phyloP scores from a whole-genome alignment of 2,113 vertebrate genomes.

The Perccottus glenii region DNA sequence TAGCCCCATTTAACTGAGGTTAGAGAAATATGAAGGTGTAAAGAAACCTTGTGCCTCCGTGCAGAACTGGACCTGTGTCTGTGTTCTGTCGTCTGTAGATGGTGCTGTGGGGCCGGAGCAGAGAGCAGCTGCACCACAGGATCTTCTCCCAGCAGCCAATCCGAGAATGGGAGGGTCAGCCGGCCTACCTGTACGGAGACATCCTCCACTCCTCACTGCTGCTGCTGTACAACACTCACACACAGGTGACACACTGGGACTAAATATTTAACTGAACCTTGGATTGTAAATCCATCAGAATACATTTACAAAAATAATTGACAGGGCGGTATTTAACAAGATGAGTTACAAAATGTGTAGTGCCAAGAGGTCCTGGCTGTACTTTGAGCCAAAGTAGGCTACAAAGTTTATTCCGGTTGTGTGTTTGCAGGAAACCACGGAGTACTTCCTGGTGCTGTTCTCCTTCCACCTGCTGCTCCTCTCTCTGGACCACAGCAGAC shows the following conservation, averaged over 20 bases:
- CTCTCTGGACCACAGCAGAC: conserved; percentile 74
- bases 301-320: no score
- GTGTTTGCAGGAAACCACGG: conserved; percentile 72
- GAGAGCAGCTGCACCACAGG: conserved; percentile 72
- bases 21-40: no score
- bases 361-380: no score
- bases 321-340: no score
- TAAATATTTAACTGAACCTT: no score
- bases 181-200: conserved; percentile 77
- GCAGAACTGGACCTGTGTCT: no score
- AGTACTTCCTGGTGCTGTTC: conserved; percentile 82
- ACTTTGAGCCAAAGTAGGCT: no score
- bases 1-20: no score
- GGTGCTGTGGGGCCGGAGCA: conserved; percentile 78
- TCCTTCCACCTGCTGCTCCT: conserved; percentile 84
- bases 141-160: conserved; percentile 77
- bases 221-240: conserved; percentile 68
- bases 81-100: conserved; percentile 58
- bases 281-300: no score
- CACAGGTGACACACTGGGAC: conserved; percentile 72
- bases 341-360: no score
- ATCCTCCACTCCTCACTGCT: conserved; percentile 81
- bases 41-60: no score
- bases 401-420: conserved; percentile 6
- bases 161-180: conserved; percentile 81